These are phyloP conservation scores for Dolichomitus sp. DNA, from an alignment of 2,888 invertebrate species.

Conservation along the genomic window DNA sequence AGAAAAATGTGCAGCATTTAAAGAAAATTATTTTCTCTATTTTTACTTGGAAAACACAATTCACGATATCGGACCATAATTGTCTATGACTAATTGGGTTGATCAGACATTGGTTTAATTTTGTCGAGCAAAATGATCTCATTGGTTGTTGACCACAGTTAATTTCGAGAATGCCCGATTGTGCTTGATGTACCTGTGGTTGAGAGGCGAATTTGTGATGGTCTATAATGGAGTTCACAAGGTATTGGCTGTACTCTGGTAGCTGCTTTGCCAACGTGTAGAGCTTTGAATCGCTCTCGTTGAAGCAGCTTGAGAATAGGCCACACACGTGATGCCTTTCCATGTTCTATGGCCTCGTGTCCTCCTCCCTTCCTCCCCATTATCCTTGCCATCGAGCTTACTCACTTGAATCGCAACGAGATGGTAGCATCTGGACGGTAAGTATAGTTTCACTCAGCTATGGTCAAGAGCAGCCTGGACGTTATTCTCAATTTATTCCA, in stretches of 20 bases:
- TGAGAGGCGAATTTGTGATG: background rate
- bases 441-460: background rate
- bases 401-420: slow-evolving; percentile 19
- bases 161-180: slow-evolving; percentile 13
- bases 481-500: slow-evolving; percentile 18
- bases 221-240: background rate
- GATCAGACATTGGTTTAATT: background rate
- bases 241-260: background rate
- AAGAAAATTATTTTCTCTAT: too few species aligned
- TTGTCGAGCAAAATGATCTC: background rate
- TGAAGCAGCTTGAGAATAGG: background rate
- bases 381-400: slow-evolving; percentile 7
- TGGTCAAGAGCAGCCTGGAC: slow-evolving; percentile 13
- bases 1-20: too few species aligned
- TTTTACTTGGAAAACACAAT: too few species aligned
- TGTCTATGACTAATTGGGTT: too few species aligned
- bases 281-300: background rate
- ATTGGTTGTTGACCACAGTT: background rate
- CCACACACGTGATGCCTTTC: background rate
- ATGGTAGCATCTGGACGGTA: slow-evolving; percentile 16
- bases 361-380: background rate
- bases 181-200: background rate
- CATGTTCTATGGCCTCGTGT: background rate
- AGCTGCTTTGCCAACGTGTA: background rate
- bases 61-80: too few species aligned